Conservation (phyloP, 2,113 vertebrate species). For the Odontesthes bonariensis region DNA sequence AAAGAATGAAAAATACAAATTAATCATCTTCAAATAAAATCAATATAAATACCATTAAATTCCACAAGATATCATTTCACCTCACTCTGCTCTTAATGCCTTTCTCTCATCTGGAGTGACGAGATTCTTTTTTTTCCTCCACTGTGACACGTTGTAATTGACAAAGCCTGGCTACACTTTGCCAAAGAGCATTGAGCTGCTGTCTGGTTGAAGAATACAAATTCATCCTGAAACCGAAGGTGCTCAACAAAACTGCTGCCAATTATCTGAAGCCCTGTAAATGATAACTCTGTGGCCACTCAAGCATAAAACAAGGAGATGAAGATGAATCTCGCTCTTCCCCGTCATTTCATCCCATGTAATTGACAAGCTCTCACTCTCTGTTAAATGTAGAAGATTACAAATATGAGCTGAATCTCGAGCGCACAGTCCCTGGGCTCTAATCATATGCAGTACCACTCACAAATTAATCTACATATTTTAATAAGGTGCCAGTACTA, state of each 20-base stretch:
- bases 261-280: conserved; percentile 95
- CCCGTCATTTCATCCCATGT: conserved; percentile 96
- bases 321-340: conserved; percentile 96
- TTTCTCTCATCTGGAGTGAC: conserved; percentile 77
- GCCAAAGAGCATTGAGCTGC: conserved; percentile 74
- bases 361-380: conserved; percentile 96
- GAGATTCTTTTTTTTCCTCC: conserved; percentile 67
- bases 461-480: conserved; percentile 97
- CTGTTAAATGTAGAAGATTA: conserved; percentile 97
- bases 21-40: conserved; percentile 75
- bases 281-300: conserved; percentile 91
- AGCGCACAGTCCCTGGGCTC: conserved; percentile 89
- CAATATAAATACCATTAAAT: conserved; percentile 79
- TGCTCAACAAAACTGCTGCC: conserved; percentile 88
- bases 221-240: conserved; percentile 89
- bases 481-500: conserved; percentile 87
- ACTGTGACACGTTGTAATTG: conserved; percentile 73
- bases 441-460: conserved; percentile 89
- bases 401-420: conserved; percentile 93
- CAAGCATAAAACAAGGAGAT: conserved; percentile 98
- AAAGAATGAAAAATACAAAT: conserved; percentile 72
- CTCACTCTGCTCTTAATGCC: conserved; percentile 67
- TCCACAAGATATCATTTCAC: conserved; percentile 78
- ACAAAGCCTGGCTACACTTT: conserved; percentile 78
- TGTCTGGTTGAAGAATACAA: conserved; percentile 81